Base-by-base conservation (phyloP, 2,797 vertebrate species). In the Protosalanx chinensis region DNA sequence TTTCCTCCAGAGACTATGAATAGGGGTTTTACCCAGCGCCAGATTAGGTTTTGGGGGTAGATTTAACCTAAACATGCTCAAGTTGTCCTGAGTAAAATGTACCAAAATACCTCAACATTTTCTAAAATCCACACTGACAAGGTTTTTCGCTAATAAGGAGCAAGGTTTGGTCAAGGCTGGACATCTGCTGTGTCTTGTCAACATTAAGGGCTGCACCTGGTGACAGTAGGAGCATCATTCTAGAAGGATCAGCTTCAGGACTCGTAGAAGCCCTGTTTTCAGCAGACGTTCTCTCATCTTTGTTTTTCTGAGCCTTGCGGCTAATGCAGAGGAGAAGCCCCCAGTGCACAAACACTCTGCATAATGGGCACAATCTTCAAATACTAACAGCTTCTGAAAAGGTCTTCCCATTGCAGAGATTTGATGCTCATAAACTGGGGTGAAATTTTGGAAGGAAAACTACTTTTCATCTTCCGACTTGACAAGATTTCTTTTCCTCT, bases 381-480 rank as follows among this genome's bases (percentile, higher is more conserved):
- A 90, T 90, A 87, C 83, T 90, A 91, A 89, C 85, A 88, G 86
- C 89, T 84, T 80, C 81, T 75, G 82, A 88, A 91, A 90, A 91
- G 87, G 86, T 90, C 86, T 87, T 83, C 76, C 53, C 78, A 84
- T 89, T 88, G 85, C 69, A 80, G 59, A 82, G 78, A 84, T 83
- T 84, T 76, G 74, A 82, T 10, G 66, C 74, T 74, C 73, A 78
- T 65, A 82, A 85, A 69, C 77, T 70, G 32, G 76, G 69, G 79
- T 81, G 75, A 76, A 79, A 81, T 75, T 73, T 62, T 35, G 71
- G 72, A 78, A 65, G 61, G 59, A 77, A 79, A 81, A 84, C 64
- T 81, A 69, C 64, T 78, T 82, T 80, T 84, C 72, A 84, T 86
- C 59, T 76, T 75, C 60, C 76, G 74, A 76, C 32, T 81, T 79